Evolutionary conservation across 2,888 invertebrate species (phyloP).

Genomic region (Scaptomyza parva): DNA sequence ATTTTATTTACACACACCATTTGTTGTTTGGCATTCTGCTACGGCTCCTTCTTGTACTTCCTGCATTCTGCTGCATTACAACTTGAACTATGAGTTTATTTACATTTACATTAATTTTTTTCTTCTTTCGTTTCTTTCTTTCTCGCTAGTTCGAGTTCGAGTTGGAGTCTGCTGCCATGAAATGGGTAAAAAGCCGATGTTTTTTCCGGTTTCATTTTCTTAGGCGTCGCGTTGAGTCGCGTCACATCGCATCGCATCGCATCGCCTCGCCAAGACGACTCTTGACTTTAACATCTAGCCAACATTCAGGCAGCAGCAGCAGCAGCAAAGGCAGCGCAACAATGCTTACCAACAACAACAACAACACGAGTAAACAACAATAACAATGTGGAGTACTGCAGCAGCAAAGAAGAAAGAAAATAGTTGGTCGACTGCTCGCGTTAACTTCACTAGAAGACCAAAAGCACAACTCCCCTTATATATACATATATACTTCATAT

Average conservation of each 20-base stretch:
- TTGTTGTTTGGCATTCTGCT: conserved; percentile 37
- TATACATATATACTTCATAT: conserved; percentile 62
- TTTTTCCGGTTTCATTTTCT: conserved; percentile 35
- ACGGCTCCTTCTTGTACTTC: not conserved
- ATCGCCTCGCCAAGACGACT: conserved; percentile 41
- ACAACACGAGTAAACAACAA: conserved; percentile 20
- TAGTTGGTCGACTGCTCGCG: conserved; percentile 48
- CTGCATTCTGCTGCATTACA: conserved; percentile 30
- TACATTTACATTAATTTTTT: conserved; percentile 59
- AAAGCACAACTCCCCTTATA: conserved; percentile 39
- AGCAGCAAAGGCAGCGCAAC: conserved; percentile 14
- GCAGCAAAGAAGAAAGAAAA: conserved; percentile 37
- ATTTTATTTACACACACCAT: conserved; percentile 64
- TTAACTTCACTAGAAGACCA: conserved; percentile 56
- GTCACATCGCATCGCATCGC: too few species aligned
- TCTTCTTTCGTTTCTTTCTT: conserved; percentile 17
- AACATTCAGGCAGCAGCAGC: conserved; percentile 1
- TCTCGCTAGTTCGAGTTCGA: too few species aligned
- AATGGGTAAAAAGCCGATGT: too few species aligned
- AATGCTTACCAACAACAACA: conserved; percentile 2
- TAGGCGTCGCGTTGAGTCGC: conserved; percentile 30
- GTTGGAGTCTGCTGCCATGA: too few species aligned
- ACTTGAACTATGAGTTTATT: conserved; percentile 66
- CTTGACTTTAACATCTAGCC: conserved; percentile 56
- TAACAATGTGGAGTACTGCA: conserved; percentile 27